Evolutionary conservation across 2,113 vertebrate species (phyloP), one percentile per base, ranked within the genome.

Genomic region (Brachionichthys hirsutus): DNA sequence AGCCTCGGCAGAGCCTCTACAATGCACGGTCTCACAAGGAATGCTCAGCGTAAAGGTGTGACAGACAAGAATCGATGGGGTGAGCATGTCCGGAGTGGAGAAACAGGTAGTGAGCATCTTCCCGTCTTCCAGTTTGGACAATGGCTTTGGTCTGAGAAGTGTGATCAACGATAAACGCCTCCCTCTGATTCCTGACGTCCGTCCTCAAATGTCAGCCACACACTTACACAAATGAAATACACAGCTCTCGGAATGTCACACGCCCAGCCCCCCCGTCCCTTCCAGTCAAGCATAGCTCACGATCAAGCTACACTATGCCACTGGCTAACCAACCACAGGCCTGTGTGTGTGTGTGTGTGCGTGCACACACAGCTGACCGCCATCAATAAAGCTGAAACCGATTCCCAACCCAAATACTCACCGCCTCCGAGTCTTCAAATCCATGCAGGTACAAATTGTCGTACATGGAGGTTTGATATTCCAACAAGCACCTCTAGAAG

Each of bases 391-490:
- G 52, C 67, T 62, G 54, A 73, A 41, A 67, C 65, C 70, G 41
- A 73, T 50, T 70, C 62, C n/a, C n/a, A n/a, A 15, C 34, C 38
- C 50, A 15, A 48, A 70, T 62, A 85, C 89, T 88, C 75, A 90
- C 86, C 85, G 85, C 85, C 86, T 87, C 85, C 42, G 86, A 89
- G 83, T 88, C 85, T 85, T 87, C 81, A 84, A 89, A 88, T 87
- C 89, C 86, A 87, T 88, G 82, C 84, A 89, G 87, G 78, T 87
- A 90, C 85, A 88, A 82, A 88, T 87, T 86, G 84, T 89, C 86
- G 85, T 89, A 89, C 85, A 88, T 88, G 89, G 85, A 90, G 87
- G 82, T 87, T 69, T 83, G 76, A 71, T 85, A 77, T 87, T 83
- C 84, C 85, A 81, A 82, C 75, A 22, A 75, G 82, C 69, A 34